Percentiles rank a stretch among this genome's conserved stretches.
Conservation (phyloP, 2,113 vertebrate species). For the Prunella fulvescens region DNA sequence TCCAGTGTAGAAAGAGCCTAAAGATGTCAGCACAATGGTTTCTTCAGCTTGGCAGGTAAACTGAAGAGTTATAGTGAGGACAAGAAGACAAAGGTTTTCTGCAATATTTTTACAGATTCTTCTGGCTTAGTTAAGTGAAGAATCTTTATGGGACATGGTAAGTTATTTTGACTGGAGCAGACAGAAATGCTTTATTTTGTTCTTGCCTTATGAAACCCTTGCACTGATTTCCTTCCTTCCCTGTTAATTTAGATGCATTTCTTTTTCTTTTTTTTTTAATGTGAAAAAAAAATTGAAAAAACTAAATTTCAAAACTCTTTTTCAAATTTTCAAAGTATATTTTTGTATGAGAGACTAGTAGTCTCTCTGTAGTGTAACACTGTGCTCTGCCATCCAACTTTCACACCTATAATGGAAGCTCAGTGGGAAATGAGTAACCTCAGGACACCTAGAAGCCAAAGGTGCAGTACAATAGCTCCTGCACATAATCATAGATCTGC, state of each 20-base stretch:
- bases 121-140: not conserved
- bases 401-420: not conserved
- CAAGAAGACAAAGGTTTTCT: not conserved
- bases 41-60: not conserved
- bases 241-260: not conserved
- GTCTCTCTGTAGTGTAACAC: not conserved
- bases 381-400: not conserved
- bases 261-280: not conserved
- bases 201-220: not conserved
- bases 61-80: not conserved
- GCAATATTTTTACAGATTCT: not conserved
- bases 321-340: not conserved
- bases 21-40: not conserved
- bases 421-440: not conserved
- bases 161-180: not conserved
- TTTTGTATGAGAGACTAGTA: not conserved
- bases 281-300: not conserved
- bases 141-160: not conserved
- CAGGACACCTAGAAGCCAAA: not conserved
- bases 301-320: not conserved
- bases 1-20: not conserved
- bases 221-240: not conserved
- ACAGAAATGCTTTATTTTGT: not conserved
- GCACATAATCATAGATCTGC: not conserved
- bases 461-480: not conserved